Percentiles rank a stretch among this genome's conserved stretches.
phyloP scores from a whole-genome alignment of 1,140 invertebrate genomes.

The Yoshiicerus persimilis region DNA sequence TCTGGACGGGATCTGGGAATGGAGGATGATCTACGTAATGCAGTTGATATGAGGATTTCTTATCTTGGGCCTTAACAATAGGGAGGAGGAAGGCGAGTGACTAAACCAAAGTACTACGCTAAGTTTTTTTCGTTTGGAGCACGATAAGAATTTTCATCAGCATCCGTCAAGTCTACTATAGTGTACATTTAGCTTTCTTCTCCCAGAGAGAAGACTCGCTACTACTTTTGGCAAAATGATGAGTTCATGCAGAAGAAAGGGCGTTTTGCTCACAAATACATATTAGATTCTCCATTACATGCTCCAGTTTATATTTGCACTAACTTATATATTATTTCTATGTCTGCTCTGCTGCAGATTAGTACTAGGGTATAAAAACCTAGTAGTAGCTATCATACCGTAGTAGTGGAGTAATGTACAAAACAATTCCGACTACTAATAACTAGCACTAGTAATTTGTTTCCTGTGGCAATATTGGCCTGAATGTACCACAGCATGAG shows the following conservation, averaged over 20 bases:
- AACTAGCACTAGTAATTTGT: background rate
- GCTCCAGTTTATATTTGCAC: background rate
- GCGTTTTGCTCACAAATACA: background rate
- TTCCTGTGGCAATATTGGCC: background rate
- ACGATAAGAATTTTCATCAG: conserved; percentile 22
- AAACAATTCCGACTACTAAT: background rate
- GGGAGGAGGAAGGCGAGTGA: background rate
- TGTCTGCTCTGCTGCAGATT: background rate
- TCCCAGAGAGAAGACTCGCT: background rate
- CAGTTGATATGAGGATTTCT: background rate
- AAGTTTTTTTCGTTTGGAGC: background rate
- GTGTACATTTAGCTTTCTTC: background rate
- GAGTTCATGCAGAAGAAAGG: background rate
- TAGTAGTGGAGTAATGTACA: background rate
- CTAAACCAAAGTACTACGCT: background rate
- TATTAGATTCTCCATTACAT: background rate
- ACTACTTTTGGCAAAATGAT: background rate
- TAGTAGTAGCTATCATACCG: background rate
- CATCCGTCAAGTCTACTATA: background rate
- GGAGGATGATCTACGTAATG: background rate
- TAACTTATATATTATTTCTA: background rate
- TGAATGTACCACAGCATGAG: background rate
- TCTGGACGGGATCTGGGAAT: background rate
- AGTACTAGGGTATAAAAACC: too few relatives aligned
- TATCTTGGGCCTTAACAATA: background rate